A percentile compares a stretch with the other conserved stretches of the same genome.
phyloP scores from a whole-genome alignment of 1,140 invertebrate species.

The Heliconius congener region DNA sequence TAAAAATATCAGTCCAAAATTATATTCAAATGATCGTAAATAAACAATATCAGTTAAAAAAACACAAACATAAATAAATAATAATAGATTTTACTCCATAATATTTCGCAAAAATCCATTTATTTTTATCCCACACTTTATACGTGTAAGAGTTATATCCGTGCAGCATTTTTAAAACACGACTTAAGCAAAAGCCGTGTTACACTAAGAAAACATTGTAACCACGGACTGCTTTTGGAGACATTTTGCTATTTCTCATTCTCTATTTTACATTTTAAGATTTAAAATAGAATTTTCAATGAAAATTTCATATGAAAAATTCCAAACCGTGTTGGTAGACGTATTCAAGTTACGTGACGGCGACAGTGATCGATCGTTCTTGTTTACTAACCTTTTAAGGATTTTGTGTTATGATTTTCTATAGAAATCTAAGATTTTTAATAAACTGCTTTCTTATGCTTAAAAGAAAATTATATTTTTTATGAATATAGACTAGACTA shows the following conservation, averaged over 20 bases:
- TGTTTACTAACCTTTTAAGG: slow-evolving; percentile 14
- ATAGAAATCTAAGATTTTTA: neutral
- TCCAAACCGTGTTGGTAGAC: neutral
- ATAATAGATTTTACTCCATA: too few relatives aligned
- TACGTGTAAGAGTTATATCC: too few relatives aligned
- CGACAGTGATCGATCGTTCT: slow-evolving; percentile 1
- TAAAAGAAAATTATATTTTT: neutral
- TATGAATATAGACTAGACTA: too few relatives aligned
- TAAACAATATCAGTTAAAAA: too few relatives aligned
- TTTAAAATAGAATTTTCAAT: neutral
- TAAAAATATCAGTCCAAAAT: too few relatives aligned
- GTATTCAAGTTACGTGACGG: slow-evolving; percentile 8
- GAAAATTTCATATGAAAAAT: slow-evolving; percentile 11
- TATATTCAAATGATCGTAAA: too few relatives aligned
- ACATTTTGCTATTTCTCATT: neutral
- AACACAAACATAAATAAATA: too few relatives aligned
- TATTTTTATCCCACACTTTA: too few relatives aligned
- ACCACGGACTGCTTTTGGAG: neutral
- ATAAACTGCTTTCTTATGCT: neutral
- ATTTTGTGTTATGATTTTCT: neutral
- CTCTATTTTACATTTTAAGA: neutral
- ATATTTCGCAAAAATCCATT: too few relatives aligned
- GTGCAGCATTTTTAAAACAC: too few relatives aligned
- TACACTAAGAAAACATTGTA: neutral
- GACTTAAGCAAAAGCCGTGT: neutral